phyloP scores from a whole-genome alignment of 2,113 vertebrate species.

The Taxidea taxus region DNA sequence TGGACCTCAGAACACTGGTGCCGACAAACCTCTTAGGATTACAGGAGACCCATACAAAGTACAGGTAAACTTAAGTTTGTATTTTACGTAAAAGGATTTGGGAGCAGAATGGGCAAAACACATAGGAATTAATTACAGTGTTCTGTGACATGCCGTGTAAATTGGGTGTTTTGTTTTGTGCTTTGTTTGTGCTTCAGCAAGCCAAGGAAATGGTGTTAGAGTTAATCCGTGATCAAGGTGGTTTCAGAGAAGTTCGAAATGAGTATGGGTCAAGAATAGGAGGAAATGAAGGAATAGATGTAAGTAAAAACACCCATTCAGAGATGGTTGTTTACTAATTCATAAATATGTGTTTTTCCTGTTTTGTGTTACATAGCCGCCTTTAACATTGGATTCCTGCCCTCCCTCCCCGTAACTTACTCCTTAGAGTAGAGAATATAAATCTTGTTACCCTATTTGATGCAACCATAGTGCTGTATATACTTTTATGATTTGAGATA shows the following conservation, averaged over 20 bases:
- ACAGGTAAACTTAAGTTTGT: constrained; percentile 85
- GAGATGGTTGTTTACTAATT: background rate
- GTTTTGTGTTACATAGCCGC: background rate
- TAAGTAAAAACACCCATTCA: constrained; percentile 80
- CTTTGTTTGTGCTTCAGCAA: constrained; percentile 86
- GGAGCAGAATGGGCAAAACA: background rate
- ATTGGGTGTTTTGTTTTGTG: background rate
- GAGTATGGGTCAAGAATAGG: constrained; percentile 96
- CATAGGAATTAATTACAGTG: background rate
- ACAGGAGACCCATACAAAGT: constrained; percentile 99
- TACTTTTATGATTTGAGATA: background rate
- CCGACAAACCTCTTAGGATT: constrained; percentile 98
- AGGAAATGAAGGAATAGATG: constrained; percentile 94
- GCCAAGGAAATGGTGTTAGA: constrained; percentile 99
- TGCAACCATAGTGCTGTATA: background rate
- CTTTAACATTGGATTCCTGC: background rate
- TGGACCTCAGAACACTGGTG: constrained; percentile 97
- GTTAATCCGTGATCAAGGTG: constrained; percentile 97
- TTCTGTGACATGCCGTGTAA: constrained; percentile 41
- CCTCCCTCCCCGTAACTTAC: background rate
- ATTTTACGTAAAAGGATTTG: background rate
- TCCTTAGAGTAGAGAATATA: background rate
- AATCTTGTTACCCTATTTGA: background rate
- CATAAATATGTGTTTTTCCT: background rate
- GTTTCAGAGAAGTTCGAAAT: constrained; percentile 97